phyloP scores from a whole-genome alignment of 2,797 vertebrate genomes.

The Acipenser ruthenus region DNA sequence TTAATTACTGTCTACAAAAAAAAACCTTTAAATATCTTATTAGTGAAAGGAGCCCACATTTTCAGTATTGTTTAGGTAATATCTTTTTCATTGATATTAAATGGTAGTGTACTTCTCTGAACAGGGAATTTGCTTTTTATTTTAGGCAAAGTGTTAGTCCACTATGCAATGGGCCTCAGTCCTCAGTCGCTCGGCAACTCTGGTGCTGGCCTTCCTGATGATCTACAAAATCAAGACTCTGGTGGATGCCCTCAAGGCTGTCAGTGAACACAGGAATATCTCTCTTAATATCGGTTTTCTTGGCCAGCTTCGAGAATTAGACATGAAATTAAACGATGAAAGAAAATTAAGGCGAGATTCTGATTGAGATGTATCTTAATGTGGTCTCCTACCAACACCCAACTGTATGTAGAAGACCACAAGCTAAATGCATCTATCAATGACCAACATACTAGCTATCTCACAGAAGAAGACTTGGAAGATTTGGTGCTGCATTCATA shows the following conservation, averaged over 20 bases:
- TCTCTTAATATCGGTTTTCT: slow-evolving; percentile 65
- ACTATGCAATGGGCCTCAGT: slow-evolving; percentile 89
- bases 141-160: slow-evolving; percentile 83
- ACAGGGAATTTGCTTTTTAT: slow-evolving; percentile 8
- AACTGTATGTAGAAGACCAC: too few species aligned
- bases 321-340: slow-evolving; percentile 46
- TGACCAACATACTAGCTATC: too few species aligned
- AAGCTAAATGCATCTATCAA: too few species aligned
- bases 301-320: slow-evolving; percentile 60
- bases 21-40: too few species aligned
- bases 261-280: slow-evolving; percentile 67
- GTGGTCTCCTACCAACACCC: too few species aligned
- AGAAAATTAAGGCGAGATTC: slow-evolving; percentile 8
- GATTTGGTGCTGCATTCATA: too few species aligned
- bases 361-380: not conserved
- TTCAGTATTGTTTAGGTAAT: too few species aligned
- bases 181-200: slow-evolving; percentile 80
- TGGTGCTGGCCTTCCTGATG: slow-evolving; percentile 92
- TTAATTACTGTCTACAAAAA: too few species aligned
- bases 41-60: too few species aligned
- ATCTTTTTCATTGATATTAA: too few species aligned
- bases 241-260: slow-evolving; percentile 66
- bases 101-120: too few species aligned
- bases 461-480: too few species aligned
- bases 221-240: slow-evolving; percentile 73